These are phyloP conservation scores for Idris sp. DNA, from an alignment of 1,140 invertebrate species.

Conservation along the genomic window DNA sequence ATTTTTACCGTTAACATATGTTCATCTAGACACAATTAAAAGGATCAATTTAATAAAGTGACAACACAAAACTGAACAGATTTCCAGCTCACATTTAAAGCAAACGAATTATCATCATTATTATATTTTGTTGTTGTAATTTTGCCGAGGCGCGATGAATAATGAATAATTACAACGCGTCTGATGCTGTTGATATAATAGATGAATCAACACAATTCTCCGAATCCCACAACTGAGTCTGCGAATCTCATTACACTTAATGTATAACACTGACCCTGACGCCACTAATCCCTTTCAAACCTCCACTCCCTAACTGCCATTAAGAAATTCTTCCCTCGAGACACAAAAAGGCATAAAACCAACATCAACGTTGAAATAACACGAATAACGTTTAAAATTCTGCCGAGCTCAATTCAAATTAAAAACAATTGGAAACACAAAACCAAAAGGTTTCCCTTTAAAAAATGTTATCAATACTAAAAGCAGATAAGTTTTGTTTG, in stretches of 20 bases:
- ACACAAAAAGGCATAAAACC: too few species aligned
- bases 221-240: slow-evolving; percentile 24
- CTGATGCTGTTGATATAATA: slow-evolving; percentile 24
- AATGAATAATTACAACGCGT: slow-evolving; percentile 49
- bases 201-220: slow-evolving; percentile 49
- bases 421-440: too few species aligned
- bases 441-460: too few species aligned
- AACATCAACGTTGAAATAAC: too few species aligned
- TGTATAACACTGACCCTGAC: slow-evolving; percentile 47
- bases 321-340: slow-evolving; percentile 4
- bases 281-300: slow-evolving; percentile 16
- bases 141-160: slow-evolving; percentile 30
- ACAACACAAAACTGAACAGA: slow-evolving; percentile 2
- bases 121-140: too few species aligned
- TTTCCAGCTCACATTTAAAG: slow-evolving; percentile 10
- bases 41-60: slow-evolving; percentile 10
- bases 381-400: too few species aligned
- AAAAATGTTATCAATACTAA: too few species aligned
- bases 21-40: not conserved
- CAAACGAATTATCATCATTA: slow-evolving; percentile 6
- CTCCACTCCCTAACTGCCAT: slow-evolving; percentile 10
- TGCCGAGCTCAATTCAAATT: too few species aligned
- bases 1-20: not conserved
- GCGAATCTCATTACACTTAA: slow-evolving; percentile 14
- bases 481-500: slow-evolving; percentile 1